A percentile compares a stretch with the other conserved stretches of the same genome.
These are phyloP conservation scores for Chorisops tibialis DNA, from an alignment of 2,888 invertebrate genomes.

Conservation along the genomic window DNA sequence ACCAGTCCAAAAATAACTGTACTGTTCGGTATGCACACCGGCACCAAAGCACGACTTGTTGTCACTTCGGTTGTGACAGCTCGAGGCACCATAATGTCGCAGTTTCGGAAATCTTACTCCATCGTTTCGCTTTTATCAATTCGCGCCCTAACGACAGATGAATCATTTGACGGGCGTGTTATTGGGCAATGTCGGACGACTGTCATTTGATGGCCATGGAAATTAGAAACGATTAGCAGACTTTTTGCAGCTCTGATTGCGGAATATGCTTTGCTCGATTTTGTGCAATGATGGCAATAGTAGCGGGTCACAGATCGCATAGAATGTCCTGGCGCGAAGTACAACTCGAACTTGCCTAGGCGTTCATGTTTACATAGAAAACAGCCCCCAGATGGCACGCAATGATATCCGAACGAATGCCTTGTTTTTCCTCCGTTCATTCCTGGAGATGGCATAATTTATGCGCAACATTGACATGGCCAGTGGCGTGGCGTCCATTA, in stretches of 20 bases:
- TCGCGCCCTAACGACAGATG: background rate
- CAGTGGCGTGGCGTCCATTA: no score
- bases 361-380: no score
- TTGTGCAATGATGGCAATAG: no score
- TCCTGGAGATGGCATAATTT: no score
- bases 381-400: no score
- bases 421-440: no score
- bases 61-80: background rate
- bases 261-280: no score
- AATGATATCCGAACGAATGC: no score
- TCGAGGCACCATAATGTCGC: slow-evolving; percentile 18
- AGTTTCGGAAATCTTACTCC: background rate
- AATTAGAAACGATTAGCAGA: slow-evolving; percentile 6
- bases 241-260: background rate
- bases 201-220: background rate
- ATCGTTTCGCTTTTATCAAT: background rate
- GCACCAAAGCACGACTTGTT: background rate
- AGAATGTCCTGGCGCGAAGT: no score
- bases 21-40: slow-evolving; percentile 9
- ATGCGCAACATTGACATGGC: no score
- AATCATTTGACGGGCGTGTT: background rate
- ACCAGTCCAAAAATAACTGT: slow-evolving; percentile 8
- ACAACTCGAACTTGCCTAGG: no score
- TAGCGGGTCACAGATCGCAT: no score
- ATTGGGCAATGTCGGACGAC: background rate